phyloP scores from a whole-genome alignment of 2,797 vertebrate species.

The Enteromius viviparus region DNA sequence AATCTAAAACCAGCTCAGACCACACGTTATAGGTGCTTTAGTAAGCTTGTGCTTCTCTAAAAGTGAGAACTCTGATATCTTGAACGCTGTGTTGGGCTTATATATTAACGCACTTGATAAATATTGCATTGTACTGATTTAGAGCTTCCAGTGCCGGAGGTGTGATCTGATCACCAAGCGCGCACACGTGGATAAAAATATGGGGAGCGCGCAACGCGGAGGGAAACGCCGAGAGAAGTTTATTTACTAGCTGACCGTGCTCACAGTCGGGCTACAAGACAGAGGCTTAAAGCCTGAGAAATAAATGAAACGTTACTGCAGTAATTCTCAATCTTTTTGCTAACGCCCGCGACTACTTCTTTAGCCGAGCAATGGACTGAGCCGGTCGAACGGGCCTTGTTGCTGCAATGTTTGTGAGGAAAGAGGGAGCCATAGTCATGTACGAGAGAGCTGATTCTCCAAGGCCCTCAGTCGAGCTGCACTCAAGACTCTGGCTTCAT shows the following conservation, averaged over 20 bases:
- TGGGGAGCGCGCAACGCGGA: neutral
- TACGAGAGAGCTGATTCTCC: constrained; percentile 86
- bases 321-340: constrained; percentile 19
- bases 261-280: constrained; percentile 4
- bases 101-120: constrained; percentile 78
- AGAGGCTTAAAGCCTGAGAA: neutral
- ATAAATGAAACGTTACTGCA: constrained; percentile 36
- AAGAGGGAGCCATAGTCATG: constrained; percentile 79
- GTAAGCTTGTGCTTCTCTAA: constrained; percentile 41
- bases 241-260: constrained; percentile 40
- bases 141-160: constrained; percentile 74
- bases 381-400: constrained; percentile 52
- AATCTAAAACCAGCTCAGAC: neutral
- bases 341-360: constrained; percentile 1
- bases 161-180: constrained; percentile 54
- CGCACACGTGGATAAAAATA: constrained; percentile 26
- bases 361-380: constrained; percentile 13
- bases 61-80: constrained; percentile 45
- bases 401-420: constrained; percentile 59
- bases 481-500: constrained; percentile 93
- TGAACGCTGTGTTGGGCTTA: constrained; percentile 57
- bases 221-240: constrained; percentile 48
- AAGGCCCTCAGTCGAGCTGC: constrained; percentile 85
- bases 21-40: constrained; percentile 11
- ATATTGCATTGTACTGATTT: constrained; percentile 80